Evolutionary conservation across 92 coral and sea anemone species (phyloP), one percentile per base, ranked within the genome.

Genomic region (Bergia puertoricense): DNA sequence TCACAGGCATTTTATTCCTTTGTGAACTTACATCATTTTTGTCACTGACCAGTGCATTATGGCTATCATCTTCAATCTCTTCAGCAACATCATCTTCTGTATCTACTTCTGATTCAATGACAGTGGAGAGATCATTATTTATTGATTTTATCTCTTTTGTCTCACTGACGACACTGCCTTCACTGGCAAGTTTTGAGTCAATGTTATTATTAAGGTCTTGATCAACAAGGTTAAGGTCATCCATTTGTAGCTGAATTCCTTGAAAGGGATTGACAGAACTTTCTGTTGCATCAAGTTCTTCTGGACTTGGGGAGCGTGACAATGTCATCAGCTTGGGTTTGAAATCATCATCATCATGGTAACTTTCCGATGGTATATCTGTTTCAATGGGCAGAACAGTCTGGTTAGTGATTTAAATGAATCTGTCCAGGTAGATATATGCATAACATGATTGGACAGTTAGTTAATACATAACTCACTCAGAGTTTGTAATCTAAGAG

Each of bases 21-120:
- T 39, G 23, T 50, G 69, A 66, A 15, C 22, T 81, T 10, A 66
- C 38, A 18, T 65, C 40, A 76, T 6, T 36, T 44, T 76, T 89
- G 57, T 54, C 81, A 40, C 85, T 89, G 43, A 36, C 42, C 20
- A 11, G 7, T 39, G 57, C 46, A 86, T 37, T 86, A 90, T 18
- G 90, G 87, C n/a, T 76, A 77, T 95, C 98, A 44, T 97, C 97
- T 73, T 92, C 94, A 18, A 97, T 97, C 73, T 94, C 99, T 67
- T 97, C 99, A 10, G 83, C 88, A 2, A 95, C 95, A 71, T 97
- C 99, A 76, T 96, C 98, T 40, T 94, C 92, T 7, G 99, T 97
- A 65, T 92, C 88, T 23, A 93, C 87, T 30, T 97, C 98, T 16
- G 92, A 92, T 16, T 84, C 78, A 5, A 46, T 37, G 39, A 91